Percentiles rank a stretch among this genome's conserved stretches.
phyloP scores from a whole-genome alignment of 1,140 invertebrate genomes.

The Carposina sasakii region DNA sequence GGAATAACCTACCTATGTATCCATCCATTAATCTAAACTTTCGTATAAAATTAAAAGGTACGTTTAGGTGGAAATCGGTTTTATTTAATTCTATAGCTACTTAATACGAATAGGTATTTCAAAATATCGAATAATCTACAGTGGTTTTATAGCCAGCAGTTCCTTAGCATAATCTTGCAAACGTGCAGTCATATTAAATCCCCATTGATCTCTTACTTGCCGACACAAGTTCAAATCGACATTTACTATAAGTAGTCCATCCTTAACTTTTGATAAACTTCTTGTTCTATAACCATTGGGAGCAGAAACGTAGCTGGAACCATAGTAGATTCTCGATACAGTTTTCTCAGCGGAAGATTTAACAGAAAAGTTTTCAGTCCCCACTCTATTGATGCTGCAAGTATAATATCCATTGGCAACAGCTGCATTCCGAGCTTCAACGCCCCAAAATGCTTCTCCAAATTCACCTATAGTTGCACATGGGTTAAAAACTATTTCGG shows the following conservation, averaged over 20 bases:
- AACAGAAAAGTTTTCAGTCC: slow-evolving; percentile 95
- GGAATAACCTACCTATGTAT: no score
- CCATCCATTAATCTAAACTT: no score
- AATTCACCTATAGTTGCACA: slow-evolving; percentile 88
- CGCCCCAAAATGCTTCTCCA: slow-evolving; percentile 96
- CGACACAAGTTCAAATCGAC: slow-evolving; percentile 97
- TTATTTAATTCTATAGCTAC: no score
- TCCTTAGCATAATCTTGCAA: slow-evolving; percentile 89
- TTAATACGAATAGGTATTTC: slow-evolving; percentile 23
- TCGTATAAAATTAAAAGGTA: no score
- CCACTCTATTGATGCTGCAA: slow-evolving; percentile 96
- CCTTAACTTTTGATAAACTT: slow-evolving; percentile 84
- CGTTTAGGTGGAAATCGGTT: no score
- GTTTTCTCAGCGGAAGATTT: slow-evolving; percentile 77
- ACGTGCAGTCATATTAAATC: slow-evolving; percentile 96
- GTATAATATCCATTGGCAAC: slow-evolving; percentile 96
- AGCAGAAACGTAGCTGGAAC: slow-evolving; percentile 93
- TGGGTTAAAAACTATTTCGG: slow-evolving; percentile 99
- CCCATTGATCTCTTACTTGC: slow-evolving; percentile 95
- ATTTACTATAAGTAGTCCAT: slow-evolving; percentile 92
- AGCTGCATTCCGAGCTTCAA: slow-evolving; percentile 96
- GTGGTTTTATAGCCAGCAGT: slow-evolving; percentile 17
- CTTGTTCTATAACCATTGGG: slow-evolving; percentile 95
- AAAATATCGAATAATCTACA: slow-evolving; percentile 5
- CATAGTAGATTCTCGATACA: slow-evolving; percentile 97